A percentile compares a stretch with the other conserved stretches of the same genome.
Conservation (phyloP, 2,888 invertebrate species). For the Microdon myrmicae region DNA sequence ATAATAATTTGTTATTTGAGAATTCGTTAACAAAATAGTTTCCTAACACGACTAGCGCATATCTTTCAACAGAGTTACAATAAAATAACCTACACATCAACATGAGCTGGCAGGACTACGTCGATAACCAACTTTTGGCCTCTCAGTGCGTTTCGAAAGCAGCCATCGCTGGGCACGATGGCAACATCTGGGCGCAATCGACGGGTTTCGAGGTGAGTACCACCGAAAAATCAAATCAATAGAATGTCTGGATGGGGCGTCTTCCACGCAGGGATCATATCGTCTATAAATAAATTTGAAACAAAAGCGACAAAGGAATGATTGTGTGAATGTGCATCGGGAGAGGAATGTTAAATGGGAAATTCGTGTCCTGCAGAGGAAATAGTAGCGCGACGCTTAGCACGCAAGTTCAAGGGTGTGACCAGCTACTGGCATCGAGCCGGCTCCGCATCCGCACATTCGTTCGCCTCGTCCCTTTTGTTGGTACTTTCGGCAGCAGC, state of each 20-base stretch:
- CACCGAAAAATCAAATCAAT: neutral
- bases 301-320: neutral
- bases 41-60: neutral
- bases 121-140: conserved; percentile 95
- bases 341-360: too few species aligned
- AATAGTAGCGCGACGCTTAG: conserved; percentile 27
- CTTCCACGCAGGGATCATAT: conserved; percentile 47
- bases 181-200: conserved; percentile 94
- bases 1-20: conserved; percentile 35
- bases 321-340: conserved; percentile 4
- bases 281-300: neutral
- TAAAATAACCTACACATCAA: conserved; percentile 60
- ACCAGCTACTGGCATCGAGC: conserved; percentile 56
- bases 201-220: conserved; percentile 91
- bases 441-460: conserved; percentile 39
- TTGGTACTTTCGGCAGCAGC: conserved; percentile 11
- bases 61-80: conserved; percentile 35
- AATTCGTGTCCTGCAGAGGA: conserved; percentile 13
- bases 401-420: conserved; percentile 67
- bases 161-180: conserved; percentile 94
- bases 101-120: conserved; percentile 99
- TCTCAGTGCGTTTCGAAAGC: conserved; percentile 95
- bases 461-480: conserved; percentile 20
- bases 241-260: neutral
- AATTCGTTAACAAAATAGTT: conserved; percentile 11